Evolutionary conservation across 2,113 vertebrate species (phyloP), one percentile per base, ranked within the genome.

Genomic region (Chaetura pelagica): DNA sequence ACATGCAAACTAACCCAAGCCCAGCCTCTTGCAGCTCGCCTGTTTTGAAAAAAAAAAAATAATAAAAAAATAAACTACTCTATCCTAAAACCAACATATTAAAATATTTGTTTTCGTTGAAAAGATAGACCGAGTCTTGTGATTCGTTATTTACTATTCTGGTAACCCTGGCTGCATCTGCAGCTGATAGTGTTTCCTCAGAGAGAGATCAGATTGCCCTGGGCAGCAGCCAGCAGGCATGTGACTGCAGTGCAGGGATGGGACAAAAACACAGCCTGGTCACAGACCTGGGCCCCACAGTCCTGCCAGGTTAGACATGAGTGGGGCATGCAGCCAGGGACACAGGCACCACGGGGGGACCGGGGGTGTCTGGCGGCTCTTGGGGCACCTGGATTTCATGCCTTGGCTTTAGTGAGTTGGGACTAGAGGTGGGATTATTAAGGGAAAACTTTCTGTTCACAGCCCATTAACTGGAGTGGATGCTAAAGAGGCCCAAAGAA

Each of bases 61-160:
- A n/a, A n/a, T n/a, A n/a, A n/a, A n/a, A n/a, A n/a, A n/a, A n/a
- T n/a, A n/a, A n/a, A n/a, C n/a, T n/a, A n/a, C 90, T 91, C 87
- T 91, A 27, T 23, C 49, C 73, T 80, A 92, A 97, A 78, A 15
- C 67, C 87, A 98, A 98, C 96, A 93, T 97, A 98, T 98, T 97
- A 94, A 96, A 98, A 96, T 97, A n/a, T 98, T 98, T 97, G 98
- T 98, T 98, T 98, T 98, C 74, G 89, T 94, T 77, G 84, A 94
- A 97, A 95, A 97, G 94, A 95, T 93, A 97, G 97, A 87, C 96
- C 35, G 30, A 92, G 97, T 97, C 96, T 94, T 97, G 97, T 98
- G 95, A 96, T 97, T 98, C 90, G 97, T 97, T 99, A 98, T 99
- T 98, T 98, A 98, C 98, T 98, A 99, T 99, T 99, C 98, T 98